Evolutionary conservation across 2,113 vertebrate genomes (phyloP).

Genomic region (Scalopus aquaticus): DNA sequence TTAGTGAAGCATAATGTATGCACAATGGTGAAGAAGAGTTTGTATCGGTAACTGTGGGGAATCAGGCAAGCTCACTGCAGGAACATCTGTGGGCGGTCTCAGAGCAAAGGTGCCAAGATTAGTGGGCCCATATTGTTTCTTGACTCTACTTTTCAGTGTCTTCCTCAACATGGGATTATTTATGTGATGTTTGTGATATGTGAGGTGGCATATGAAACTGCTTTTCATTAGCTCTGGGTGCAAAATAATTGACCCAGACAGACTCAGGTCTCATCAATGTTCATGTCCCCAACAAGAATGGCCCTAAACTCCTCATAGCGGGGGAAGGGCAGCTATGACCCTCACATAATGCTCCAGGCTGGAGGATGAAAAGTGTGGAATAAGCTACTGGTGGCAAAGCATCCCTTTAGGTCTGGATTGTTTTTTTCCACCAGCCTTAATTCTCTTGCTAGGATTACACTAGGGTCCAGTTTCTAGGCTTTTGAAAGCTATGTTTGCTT

Average conservation of each 20-base stretch:
- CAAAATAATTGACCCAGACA: not conserved
- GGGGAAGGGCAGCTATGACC: too few relatives aligned
- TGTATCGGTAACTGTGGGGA: not conserved
- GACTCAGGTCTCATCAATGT: too few relatives aligned
- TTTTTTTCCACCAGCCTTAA: not conserved
- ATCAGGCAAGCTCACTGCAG: not conserved
- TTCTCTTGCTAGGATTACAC: not conserved
- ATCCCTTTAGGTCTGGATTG: not conserved
- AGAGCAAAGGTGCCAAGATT: not conserved
- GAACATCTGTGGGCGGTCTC: not conserved
- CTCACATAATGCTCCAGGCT: not conserved
- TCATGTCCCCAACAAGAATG: not conserved
- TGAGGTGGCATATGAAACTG: too few relatives aligned
- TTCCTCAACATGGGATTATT: not conserved
- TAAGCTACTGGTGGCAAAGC: not conserved
- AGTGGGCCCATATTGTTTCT: not conserved
- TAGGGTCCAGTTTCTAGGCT: not conserved
- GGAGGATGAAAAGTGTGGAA: not conserved
- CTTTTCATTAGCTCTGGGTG: not conserved
- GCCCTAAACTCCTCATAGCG: not conserved
- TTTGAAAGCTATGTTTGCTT: not conserved
- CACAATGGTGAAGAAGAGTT: not conserved
- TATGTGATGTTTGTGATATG: not conserved
- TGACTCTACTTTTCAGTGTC: not conserved
- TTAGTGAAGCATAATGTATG: not conserved